phyloP scores from a whole-genome alignment of 2,113 vertebrate species.

The Atrichornis clamosus region DNA sequence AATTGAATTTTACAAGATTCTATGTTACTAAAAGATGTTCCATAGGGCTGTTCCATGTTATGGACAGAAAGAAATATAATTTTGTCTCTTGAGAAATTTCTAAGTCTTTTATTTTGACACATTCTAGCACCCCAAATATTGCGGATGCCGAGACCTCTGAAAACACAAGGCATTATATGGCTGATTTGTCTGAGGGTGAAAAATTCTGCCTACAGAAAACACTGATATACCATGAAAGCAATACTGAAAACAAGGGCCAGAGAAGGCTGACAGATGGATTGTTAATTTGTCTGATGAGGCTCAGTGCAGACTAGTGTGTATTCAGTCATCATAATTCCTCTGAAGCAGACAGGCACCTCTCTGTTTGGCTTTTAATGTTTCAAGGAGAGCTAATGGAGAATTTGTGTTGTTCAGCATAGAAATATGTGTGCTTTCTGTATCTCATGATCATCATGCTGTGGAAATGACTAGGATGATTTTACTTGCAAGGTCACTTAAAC shows the following conservation, averaged over 20 bases:
- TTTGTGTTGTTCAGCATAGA: not conserved
- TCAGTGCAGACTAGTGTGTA: not conserved
- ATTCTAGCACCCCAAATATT: not conserved
- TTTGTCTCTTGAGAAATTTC: not conserved
- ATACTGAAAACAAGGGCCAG: not conserved
- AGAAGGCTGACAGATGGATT: not conserved
- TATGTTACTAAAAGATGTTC: not conserved
- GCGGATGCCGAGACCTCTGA: not conserved
- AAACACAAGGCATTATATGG: not conserved
- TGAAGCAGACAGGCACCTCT: not conserved
- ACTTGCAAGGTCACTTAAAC: not conserved
- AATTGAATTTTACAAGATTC: not conserved
- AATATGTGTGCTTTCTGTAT: not conserved
- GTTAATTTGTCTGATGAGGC: not conserved
- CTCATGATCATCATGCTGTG: not conserved
- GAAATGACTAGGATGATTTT: not conserved
- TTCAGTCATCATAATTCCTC: not conserved
- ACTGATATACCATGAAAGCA: not conserved
- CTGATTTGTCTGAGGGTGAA: not conserved
- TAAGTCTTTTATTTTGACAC: not conserved
- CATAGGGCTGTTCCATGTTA: not conserved
- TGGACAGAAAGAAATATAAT: not conserved
- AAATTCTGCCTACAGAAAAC: not conserved
- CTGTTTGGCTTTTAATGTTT: not conserved
- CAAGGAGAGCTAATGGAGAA: not conserved